phyloP scores from a whole-genome alignment of 2,888 invertebrate species.

The Capitulum mitella region DNA sequence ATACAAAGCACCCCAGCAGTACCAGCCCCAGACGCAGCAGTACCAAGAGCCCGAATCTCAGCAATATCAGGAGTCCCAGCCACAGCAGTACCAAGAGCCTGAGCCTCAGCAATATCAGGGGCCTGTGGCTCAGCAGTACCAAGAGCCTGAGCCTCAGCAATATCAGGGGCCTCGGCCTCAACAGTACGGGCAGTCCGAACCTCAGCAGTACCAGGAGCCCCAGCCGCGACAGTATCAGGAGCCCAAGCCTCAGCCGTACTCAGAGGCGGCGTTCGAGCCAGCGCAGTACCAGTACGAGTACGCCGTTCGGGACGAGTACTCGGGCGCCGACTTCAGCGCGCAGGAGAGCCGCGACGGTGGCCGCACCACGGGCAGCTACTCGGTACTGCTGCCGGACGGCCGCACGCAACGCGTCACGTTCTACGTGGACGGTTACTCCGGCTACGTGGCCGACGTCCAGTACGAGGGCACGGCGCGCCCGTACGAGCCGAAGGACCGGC shows the following conservation, averaged over 20 bases:
- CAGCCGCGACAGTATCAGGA: constrained; percentile 10
- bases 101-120: neutral
- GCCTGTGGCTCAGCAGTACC: neutral
- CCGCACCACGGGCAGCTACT: constrained; percentile 30
- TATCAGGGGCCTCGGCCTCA: neutral
- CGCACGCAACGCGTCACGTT: constrained; percentile 30
- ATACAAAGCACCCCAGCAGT: constrained; percentile 16
- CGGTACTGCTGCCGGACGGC: constrained; percentile 31
- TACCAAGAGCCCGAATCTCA: neutral
- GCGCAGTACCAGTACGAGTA: constrained; percentile 31
- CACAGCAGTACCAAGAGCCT: neutral
- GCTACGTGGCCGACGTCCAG: constrained; percentile 29
- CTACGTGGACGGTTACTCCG: constrained; percentile 30
- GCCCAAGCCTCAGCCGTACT: constrained; percentile 9
- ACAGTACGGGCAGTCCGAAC: neutral
- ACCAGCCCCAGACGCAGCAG: constrained; percentile 9
- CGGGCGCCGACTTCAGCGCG: constrained; percentile 30
- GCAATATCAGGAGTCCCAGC: neutral
- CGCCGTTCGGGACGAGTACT: constrained; percentile 31
- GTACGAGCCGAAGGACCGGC: neutral
- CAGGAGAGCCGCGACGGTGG: constrained; percentile 31
- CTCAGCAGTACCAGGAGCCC: constrained; percentile 26
- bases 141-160: neutral
- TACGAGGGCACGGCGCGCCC: constrained; percentile 28
- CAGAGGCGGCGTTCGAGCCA: constrained; percentile 25